Evolutionary conservation across 2,113 vertebrate species (phyloP), one percentile per base, ranked within the genome.

Genomic region (Cynocephalus volans): DNA sequence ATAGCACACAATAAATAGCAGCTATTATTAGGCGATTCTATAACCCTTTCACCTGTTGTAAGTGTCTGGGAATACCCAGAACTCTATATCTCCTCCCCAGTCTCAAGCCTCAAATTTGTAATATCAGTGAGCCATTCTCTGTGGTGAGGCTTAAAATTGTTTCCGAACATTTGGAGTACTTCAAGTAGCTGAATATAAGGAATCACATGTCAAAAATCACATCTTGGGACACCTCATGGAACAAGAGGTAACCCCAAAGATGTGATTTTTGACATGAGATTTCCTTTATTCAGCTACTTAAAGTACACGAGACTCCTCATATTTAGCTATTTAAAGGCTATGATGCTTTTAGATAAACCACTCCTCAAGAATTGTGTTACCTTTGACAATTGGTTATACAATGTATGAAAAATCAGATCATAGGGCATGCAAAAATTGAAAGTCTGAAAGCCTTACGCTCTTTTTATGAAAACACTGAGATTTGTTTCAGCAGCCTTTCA

Each of bases 401-500:
- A 28, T 14, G 8, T 56, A 6, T 69, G 21, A 91, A 91, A 93
- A 96, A 52, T 82, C 26, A 70, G 33, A 93, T 36, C 7, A 52
- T 15, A 5, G 33, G 9, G 26, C 41, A 64, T 2, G 91, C 4
- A 52, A 82, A 86, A 94, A 64, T 14, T 58, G 73, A 96, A 90
- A 60, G 62, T 70, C 73, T 62, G 75, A 87, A 67, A 96, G 18
- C 9, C 23, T 67, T 41, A 19, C 17, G 58, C 3, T 65, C 33
- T 67, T 87, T 95, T 95, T 28, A 82, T 94, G 81, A 90, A 76
- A 94, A 95, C 45, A 52, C 11, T 52, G 33, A 31, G 31, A 50
- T 94, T 94, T 88, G 48, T 73, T 95, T 79, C 17, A 41, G 48
- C n/a, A 54, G 52, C 90, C 70, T 94, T 90, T 95, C 84, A 95